A percentile compares a stretch with the other conserved stretches of the same genome.
Conservation (phyloP, 2,113 vertebrate species). For the Gulo gulo region DNA sequence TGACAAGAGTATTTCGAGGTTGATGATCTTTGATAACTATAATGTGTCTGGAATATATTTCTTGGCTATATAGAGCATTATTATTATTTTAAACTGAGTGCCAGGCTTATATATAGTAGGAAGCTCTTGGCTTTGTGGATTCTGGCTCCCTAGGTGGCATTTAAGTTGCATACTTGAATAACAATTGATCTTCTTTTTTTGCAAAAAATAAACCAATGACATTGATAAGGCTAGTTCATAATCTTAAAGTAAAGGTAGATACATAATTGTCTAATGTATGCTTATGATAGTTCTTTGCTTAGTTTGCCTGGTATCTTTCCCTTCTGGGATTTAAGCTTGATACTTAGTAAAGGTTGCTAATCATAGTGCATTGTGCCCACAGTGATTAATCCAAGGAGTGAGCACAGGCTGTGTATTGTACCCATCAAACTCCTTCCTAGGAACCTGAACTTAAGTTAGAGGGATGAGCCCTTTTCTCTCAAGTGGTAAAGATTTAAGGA, state of each 20-base stretch:
- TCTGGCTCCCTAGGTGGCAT: not conserved
- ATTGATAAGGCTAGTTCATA: not conserved
- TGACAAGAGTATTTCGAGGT: not conserved
- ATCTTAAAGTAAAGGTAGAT: not conserved
- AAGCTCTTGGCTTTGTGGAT: not conserved
- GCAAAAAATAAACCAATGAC: not conserved
- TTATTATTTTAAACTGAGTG: not conserved
- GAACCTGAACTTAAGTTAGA: slow-evolving; percentile 16
- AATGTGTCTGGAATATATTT: slow-evolving; percentile 26
- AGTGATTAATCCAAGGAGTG: not conserved
- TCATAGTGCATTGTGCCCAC: not conserved
- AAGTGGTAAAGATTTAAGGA: not conserved
- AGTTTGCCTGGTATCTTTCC: not conserved
- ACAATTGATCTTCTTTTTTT: not conserved
- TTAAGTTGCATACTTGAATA: not conserved
- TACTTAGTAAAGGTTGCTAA: not conserved
- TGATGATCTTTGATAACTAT: slow-evolving; percentile 9
- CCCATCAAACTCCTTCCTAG: not conserved
- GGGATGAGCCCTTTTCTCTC: not conserved
- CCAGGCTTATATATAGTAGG: not conserved
- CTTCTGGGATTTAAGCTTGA: not conserved
- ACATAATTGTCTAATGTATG: not conserved
- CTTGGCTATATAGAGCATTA: not conserved
- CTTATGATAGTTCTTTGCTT: not conserved
- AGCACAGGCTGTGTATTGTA: not conserved